phyloP scores from a whole-genome alignment of 2,797 vertebrate species.

The Paguma larvata region DNA sequence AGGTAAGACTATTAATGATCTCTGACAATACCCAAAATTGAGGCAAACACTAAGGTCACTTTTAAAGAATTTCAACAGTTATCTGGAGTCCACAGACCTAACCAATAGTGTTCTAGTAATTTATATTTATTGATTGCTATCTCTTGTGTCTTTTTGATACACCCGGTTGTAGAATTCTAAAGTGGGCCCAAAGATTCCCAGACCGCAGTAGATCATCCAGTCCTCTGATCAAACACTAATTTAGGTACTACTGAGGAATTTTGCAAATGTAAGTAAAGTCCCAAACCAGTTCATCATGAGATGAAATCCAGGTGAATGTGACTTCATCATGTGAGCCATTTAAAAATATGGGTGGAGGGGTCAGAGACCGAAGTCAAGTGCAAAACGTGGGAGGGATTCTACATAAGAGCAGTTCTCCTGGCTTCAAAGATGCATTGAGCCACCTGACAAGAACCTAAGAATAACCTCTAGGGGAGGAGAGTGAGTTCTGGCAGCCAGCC shows the following conservation, averaged over 20 bases:
- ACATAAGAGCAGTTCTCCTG: background rate
- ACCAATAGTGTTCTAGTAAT: background rate
- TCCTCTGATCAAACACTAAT: background rate
- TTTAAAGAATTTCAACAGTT: conserved; percentile 20
- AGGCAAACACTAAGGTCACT: background rate
- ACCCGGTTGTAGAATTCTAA: background rate
- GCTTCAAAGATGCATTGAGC: background rate
- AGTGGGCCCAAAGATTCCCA: background rate
- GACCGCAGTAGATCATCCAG: background rate
- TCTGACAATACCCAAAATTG: background rate
- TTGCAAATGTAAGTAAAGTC: background rate
- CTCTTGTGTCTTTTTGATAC: background rate
- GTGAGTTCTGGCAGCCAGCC: background rate
- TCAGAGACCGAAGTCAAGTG: background rate
- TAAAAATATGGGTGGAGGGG: background rate
- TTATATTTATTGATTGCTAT: background rate
- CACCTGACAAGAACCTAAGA: background rate
- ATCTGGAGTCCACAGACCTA: background rate
- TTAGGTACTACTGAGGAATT: background rate
- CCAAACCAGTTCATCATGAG: background rate
- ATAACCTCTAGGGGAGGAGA: background rate
- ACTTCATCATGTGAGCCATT: background rate
- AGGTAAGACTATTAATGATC: background rate
- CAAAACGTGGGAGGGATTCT: background rate
- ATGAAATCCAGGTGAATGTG: background rate